Evolutionary conservation across 92 coral and sea anemone genomes (phyloP), one percentile per base, ranked within the genome.

Genomic region (Palythoa heliodiscus): DNA sequence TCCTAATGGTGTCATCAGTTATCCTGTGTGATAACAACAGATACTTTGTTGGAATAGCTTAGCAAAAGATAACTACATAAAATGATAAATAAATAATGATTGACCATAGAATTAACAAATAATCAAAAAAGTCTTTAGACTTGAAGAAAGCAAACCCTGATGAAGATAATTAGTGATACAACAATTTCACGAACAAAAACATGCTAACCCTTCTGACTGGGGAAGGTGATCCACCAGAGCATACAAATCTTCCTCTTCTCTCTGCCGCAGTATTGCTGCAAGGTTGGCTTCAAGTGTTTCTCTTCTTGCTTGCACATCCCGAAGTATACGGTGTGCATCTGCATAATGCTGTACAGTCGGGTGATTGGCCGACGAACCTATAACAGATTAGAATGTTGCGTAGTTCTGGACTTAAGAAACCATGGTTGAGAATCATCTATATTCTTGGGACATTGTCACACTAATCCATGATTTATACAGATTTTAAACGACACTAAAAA

Each of bases 281-380:
- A 95, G 89, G 83, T 95, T 97, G 40, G 85, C 68, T 54, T 97
- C 99, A 75, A 97, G 92, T 83, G 78, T 91, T 71, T 87, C 87
- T 4, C 95, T 83, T 50, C 91, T 89, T 48, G 61, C 83, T 80
- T 97, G 97, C 15, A 97, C 99, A 87, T 97, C 98, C 63, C 87
- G 79, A 52, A 97, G 90, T 69, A 97, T 89, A 64, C 73, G 89
- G 39, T 92, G 90, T 16, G 96, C 97, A 76, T 92, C 92, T 20
- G 97, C 93, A 83, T 77, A 90, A 73, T 91, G 93, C 19, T 71
- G 90, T 40, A 80, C 86, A 47, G 83, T 87, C 25, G 88, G 90
- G n/a, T 87, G 78, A 72, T 52, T 40, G 25, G 61, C 66, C 5
- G n/a, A 77, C 71, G 52, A 58, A 52, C 78, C 25, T 82, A 52